These are phyloP conservation scores for Andricus curvator DNA, from an alignment of 2,888 invertebrate species.

Conservation along the genomic window DNA sequence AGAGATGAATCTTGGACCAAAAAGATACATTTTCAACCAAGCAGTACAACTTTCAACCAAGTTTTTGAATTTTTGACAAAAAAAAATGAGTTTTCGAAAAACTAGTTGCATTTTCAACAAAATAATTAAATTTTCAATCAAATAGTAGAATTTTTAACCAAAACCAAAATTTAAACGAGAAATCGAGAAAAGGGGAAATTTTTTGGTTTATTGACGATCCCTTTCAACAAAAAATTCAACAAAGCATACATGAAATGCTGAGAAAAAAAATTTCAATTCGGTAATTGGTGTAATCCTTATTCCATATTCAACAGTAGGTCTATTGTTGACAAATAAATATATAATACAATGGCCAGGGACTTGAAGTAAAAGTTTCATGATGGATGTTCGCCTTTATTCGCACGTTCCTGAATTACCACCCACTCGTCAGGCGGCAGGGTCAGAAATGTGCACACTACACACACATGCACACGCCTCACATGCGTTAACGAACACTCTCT, in stretches of 20 bases:
- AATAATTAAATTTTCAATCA: no score
- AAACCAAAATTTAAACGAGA: no score
- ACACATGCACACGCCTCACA: constrained; percentile 44
- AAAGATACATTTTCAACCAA: no score
- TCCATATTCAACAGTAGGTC: neutral
- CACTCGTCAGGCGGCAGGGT: constrained; percentile 68
- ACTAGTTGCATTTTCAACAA: no score
- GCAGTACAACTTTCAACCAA: no score
- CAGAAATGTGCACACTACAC: constrained; percentile 54
- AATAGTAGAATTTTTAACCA: no score
- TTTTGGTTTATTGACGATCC: no score
- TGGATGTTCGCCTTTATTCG: constrained; percentile 42
- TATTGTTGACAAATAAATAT: neutral
- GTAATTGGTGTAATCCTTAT: neutral
- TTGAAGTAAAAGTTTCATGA: constrained; percentile 42
- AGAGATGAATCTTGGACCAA: no score
- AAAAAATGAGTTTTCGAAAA: no score
- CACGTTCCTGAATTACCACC: constrained; percentile 67
- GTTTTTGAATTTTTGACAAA: no score
- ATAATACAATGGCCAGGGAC: neutral
- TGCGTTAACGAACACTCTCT: neutral
- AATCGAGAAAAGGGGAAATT: no score
- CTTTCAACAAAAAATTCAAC: neutral
- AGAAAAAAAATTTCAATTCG: neutral
- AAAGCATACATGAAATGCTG: neutral